Evolutionary conservation across 30 jellyfish, hydroid and myxozoan genomes (phyloP), one percentile per base, ranked within the genome.

Genomic region (Pseudorhiza aurosa): DNA sequence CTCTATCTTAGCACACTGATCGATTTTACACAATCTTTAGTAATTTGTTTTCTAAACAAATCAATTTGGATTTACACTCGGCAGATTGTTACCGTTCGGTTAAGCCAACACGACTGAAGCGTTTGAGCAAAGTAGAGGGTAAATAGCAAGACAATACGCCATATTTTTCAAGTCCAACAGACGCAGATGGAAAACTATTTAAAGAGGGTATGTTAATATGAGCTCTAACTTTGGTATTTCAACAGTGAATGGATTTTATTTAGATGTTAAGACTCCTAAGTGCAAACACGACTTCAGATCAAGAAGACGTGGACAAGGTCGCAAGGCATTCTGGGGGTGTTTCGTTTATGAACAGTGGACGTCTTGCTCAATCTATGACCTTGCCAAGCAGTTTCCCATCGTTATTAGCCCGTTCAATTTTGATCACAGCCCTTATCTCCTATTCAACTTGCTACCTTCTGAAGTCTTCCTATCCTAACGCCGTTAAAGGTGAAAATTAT

Each of bases 41-140:
- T 70, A 70, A 47, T 43, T 70, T 70, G 83, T 29, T 70, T 50
- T 70, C 83, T 53, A 44, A 70, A 69, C 60, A 70, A 70, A 70
- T 70, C 37, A 70, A 70, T 70, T 46, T 70, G 68, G 71, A 49
- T 46, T 44, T 70, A 51, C 70, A 36, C 42, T 19, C 12, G 26
- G 70, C 58, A 51, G 40, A 70, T 44, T 70, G 51, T 53, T 30
- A 30, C 49, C 53, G 82, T 42, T 45, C 22, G 31, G 71, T 51
- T 45, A 44, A 45, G 83, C 83, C 77, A 64, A 64, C 77, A 64
- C 32, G 56, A 25, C 58, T 64, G 8, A 30, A 24, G 32, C 59
- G 26, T 64, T 64, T 14, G 27, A 36, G 59, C 8, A 18, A 22
- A 30, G 56, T n/a, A 37, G 51, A 25, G 15, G 32, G 57, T 50